Conservation (phyloP, 2,797 vertebrate species). For the Rhincodon typus region DNA sequence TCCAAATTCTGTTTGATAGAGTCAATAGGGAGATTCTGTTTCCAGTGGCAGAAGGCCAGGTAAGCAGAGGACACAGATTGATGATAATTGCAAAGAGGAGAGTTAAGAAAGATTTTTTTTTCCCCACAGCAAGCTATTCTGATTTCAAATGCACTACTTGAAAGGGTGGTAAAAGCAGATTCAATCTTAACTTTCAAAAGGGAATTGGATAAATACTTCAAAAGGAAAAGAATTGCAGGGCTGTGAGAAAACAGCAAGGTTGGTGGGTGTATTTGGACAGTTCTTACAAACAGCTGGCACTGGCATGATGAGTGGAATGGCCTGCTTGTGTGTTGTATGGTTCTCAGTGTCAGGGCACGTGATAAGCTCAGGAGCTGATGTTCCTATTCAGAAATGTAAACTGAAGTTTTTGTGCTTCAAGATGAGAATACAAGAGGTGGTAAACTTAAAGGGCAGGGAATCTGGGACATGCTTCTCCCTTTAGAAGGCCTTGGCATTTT, state of each 20-base stretch:
- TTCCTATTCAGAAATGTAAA: background rate
- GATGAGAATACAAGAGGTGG: background rate
- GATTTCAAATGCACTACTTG: background rate
- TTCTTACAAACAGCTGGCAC: background rate
- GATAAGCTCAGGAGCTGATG: background rate
- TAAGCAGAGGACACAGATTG: background rate
- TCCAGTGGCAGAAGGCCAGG: background rate
- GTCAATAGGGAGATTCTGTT: background rate
- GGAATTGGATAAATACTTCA: background rate
- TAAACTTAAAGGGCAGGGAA: background rate
- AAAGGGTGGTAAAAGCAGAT: background rate
- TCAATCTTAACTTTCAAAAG: background rate
- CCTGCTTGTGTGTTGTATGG: background rate
- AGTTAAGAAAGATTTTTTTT: background rate
- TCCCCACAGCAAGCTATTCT: background rate
- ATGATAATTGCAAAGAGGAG: background rate
- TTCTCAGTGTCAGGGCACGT: background rate
- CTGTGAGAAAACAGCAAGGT: background rate
- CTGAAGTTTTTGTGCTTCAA: too few relatives aligned
- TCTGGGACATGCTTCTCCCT: background rate
- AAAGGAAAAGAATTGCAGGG: background rate
- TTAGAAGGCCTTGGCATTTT: background rate
- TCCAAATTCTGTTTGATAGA: background rate
- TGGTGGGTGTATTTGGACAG: background rate
- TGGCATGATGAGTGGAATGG: background rate